Evolutionary conservation across 2,888 invertebrate species (phyloP).

Genomic region (Acrobasis repandana): DNA sequence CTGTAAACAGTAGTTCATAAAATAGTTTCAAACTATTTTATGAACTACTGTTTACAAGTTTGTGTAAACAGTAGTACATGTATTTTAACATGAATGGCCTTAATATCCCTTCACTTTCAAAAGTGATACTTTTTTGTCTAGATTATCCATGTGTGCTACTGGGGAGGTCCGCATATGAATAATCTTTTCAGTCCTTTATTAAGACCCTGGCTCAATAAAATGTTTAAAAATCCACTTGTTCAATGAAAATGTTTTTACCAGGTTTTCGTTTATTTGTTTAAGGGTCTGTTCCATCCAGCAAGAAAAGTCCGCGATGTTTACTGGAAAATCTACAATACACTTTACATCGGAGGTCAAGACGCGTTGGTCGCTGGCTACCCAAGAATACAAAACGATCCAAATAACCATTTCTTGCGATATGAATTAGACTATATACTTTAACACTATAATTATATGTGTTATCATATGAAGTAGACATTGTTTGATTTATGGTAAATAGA

Average conservation of each 20-base stretch:
- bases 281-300: conserved; percentile 99
- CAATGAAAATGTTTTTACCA: not conserved
- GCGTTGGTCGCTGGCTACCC: conserved; percentile 98
- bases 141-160: too few species aligned
- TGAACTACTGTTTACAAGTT: too few species aligned
- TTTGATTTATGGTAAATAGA: conserved; percentile 12
- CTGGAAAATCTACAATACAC: conserved; percentile 99
- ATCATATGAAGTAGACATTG: conserved; percentile 13
- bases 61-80: too few species aligned
- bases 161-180: too few species aligned
- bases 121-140: too few species aligned
- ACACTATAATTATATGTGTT: conserved; percentile 41
- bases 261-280: conserved; percentile 52
- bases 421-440: conserved; percentile 97
- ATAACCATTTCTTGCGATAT: conserved; percentile 95
- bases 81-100: too few species aligned
- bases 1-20: too few species aligned
- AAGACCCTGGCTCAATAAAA: too few species aligned
- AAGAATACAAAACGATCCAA: conserved; percentile 97
- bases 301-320: conserved; percentile 99
- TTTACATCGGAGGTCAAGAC: conserved; percentile 99
- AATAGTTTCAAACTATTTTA: too few species aligned
- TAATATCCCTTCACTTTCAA: too few species aligned
- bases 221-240: too few species aligned
- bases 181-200: too few species aligned